Conservation (phyloP, 92 coral and sea anemone species). For the Palythoa heliodiscus region DNA sequence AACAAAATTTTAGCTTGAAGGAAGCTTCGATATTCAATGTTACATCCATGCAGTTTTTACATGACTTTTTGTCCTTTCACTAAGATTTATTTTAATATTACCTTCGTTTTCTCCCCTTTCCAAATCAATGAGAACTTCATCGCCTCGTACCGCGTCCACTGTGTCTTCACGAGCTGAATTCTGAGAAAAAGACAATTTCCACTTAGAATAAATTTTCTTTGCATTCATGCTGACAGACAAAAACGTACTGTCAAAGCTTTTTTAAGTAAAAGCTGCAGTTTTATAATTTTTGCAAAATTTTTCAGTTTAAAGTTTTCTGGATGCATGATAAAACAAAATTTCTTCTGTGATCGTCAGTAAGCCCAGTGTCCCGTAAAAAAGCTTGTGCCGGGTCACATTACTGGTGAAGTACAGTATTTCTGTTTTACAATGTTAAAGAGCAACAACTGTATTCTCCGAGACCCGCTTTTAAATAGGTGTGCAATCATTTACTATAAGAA, state of each 20-base stretch:
- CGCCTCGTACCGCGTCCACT: slow-evolving; percentile 88
- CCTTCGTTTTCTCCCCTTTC: slow-evolving; percentile 78
- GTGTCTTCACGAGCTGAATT: slow-evolving; percentile 88
- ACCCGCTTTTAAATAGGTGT: no score
- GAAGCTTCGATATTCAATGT: no score
- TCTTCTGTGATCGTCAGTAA: no score
- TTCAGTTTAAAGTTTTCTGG: not conserved
- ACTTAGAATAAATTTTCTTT: not conserved
- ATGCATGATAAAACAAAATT: not conserved
- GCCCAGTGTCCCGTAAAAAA: no score
- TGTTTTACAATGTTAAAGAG: no score
- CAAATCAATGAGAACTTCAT: slow-evolving; percentile 71
- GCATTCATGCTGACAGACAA: not conserved
- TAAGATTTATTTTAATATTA: not conserved
- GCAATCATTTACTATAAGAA: not conserved
- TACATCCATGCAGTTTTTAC: no score
- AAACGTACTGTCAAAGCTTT: not conserved
- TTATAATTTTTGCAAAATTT: no score
- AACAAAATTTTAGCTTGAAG: no score
- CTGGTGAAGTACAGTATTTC: no score
- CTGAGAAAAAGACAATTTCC: slow-evolving; percentile 41
- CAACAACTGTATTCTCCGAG: no score
- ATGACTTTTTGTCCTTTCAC: not conserved
- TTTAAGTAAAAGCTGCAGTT: not conserved
- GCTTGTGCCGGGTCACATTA: no score